Base-by-base conservation (phyloP, 2,797 vertebrate genomes). In the Spondyliosoma cantharus region DNA sequence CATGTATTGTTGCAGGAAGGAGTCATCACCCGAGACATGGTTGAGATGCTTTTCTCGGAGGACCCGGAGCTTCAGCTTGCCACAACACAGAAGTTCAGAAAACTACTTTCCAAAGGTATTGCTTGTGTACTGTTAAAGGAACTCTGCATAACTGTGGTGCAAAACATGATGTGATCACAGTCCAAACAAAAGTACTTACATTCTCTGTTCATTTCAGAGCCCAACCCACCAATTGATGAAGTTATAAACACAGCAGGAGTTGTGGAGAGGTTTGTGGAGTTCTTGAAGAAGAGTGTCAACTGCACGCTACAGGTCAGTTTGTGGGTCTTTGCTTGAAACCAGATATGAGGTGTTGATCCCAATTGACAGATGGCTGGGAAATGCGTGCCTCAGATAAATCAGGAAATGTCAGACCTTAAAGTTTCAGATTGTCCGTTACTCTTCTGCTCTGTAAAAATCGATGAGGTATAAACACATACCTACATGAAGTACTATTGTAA, bases 201-300 rank as follows among this genome's bases (percentile, higher is more conserved):
- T 77, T 46, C 45, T 17, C 16, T 46, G 5, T 76, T 76, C 3
- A 43, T 94, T 92, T 76, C 90, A 99, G 98, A 99, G 90, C 98
- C 98, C 6, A 99, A 99, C 91, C 98, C 98, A 85, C 98, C 98
- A 9, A 99, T 99, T 88, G 97, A 99, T 81, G 98, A 99, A 94
- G 98, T 99, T 81, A 99, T 99, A 89, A 96, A 96, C 93, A 97
- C 97, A 20, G 90, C 96, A 52, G 97, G 98, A 82, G 97, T 99
- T n/a, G 98, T 99, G 80, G 96, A 96, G 89, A 95, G 96, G 84
- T 99, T 99, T 92, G 98, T 99, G 25, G 97, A 98, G 80, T 99
- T 99, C 90, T 95, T 99, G 88, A 97, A 99, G 90, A 97, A 95
- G 87, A 97, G 96, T 79, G 95, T 95, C 76, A 97, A 98, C 93